phyloP scores from a whole-genome alignment of 2,888 invertebrate genomes.

The Leucoptera coffeella region DNA sequence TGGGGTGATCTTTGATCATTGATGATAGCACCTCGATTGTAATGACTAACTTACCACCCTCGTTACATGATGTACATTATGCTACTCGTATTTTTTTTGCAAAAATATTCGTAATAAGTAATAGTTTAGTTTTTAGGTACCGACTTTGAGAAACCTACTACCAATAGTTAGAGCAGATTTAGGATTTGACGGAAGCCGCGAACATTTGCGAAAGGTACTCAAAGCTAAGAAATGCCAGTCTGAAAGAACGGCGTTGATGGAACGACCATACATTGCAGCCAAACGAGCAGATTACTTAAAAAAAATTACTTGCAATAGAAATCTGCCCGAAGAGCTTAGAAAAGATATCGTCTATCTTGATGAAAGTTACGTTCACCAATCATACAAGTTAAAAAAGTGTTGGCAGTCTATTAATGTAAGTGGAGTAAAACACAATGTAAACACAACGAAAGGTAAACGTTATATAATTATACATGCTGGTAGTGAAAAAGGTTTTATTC shows the following conservation, averaged over 20 bases:
- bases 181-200: too few species aligned
- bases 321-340: slow-evolving; percentile 1
- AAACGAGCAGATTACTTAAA: slow-evolving; percentile 1
- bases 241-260: slow-evolving; percentile 1
- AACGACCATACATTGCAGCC: background rate
- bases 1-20: too few species aligned
- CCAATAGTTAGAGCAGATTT: too few species aligned
- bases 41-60: too few species aligned
- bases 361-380: slow-evolving; percentile 3
- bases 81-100: too few species aligned
- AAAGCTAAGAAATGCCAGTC: slow-evolving; percentile 1
- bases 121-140: too few species aligned
- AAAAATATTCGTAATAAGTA: too few species aligned
- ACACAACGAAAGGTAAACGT: slow-evolving; percentile 2
- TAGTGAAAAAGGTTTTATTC: slow-evolving; percentile 2
- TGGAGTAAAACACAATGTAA: background rate
- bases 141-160: too few species aligned
- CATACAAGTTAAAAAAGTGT: slow-evolving; percentile 2
- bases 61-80: too few species aligned
- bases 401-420: slow-evolving; percentile 2
- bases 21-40: too few species aligned
- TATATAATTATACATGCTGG: slow-evolving; percentile 3
- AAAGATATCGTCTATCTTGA: slow-evolving; percentile 2
- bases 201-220: slow-evolving; percentile 1
- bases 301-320: background rate